Conservation (phyloP, 2,113 vertebrate genomes). For the Haliaeetus leucogaster region DNA sequence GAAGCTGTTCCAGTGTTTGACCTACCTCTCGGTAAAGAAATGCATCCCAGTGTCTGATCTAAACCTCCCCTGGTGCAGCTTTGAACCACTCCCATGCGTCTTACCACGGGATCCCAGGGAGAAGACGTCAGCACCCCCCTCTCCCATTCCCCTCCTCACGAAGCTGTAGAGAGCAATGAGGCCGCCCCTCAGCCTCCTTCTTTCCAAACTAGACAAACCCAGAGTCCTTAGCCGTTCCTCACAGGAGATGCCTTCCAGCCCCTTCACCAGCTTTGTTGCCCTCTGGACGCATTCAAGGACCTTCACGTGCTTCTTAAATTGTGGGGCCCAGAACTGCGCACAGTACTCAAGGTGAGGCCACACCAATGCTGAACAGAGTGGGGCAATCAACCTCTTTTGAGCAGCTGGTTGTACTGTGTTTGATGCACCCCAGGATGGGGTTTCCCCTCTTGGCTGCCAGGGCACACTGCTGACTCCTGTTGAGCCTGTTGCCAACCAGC, state of each 20-base stretch:
- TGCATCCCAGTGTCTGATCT: not conserved
- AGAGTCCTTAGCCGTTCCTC: not conserved
- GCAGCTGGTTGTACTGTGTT: not conserved
- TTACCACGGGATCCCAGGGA: no score
- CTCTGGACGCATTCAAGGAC: not conserved
- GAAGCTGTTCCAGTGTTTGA: not conserved
- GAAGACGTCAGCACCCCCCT: no score
- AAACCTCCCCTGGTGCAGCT: not conserved
- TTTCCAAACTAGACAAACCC: not conserved
- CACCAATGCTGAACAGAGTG: fast-evolving
- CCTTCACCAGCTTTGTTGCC: not conserved
- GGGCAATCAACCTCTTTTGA: not conserved
- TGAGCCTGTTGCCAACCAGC: not conserved
- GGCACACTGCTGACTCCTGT: not conserved
- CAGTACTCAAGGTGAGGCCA: not conserved
- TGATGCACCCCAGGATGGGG: not conserved
- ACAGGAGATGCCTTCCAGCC: not conserved
- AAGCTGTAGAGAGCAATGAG: not conserved
- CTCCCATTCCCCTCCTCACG: no score
- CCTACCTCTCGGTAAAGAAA: not conserved
- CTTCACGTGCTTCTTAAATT: not conserved
- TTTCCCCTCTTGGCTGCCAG: not conserved
- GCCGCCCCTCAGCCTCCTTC: not conserved
- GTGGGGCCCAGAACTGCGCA: not conserved
- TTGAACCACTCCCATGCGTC: no score